Base-by-base conservation (phyloP, 2,113 vertebrate genomes). In the Thryonomys swinderianus region DNA sequence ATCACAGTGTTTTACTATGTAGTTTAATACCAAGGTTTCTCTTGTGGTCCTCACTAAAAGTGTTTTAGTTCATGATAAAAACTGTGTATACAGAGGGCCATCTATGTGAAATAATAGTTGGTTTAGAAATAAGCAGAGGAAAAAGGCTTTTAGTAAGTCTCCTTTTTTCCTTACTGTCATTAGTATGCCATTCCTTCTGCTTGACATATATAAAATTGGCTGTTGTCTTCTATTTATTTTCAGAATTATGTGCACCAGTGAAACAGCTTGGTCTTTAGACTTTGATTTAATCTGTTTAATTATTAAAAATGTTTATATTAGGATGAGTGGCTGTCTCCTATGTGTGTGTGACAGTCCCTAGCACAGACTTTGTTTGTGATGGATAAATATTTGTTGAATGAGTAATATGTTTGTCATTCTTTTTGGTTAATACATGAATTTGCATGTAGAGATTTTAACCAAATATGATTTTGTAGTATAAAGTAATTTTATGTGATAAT, bases 171-270 rank as follows among this genome's bases (percentile, higher is more conserved):
- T 37, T 6, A 42, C 16, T 85, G 7, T 73, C 62, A 32, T 93
- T 91, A 71, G 27, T 57, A 0, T 80, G 48, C 37, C 23, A 45
- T 88, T 25, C 42, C 34, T 69, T 80, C 40, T 23, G 32, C 62
- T 66, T 73, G 55, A 66, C 34, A 64, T 30, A 20, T 84, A 93
- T 82, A 88, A 94, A 62, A 81, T 37, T 69, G 40, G 32, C 64
- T 79, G 10, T 94, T 86, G 45, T 71, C 74, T 95, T 93, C 53
- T 53, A 66, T 93, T 94, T 92, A 62, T 96, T 93, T 95, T 95
- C 83, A 81, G 88, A 93, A 80, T 83, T 85, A 78, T 34, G 11
- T 90, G 23, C 2, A 45, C 42, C 55, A 85, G 0, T 34, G 55
- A 89, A 91, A 42, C 92, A 59, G 1, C 27, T 64, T 94, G 37